A percentile compares a stretch with the other conserved stretches of the same genome.
Evolutionary conservation across 2,113 vertebrate species (phyloP).

Genomic region (Galeopterus variegatus): DNA sequence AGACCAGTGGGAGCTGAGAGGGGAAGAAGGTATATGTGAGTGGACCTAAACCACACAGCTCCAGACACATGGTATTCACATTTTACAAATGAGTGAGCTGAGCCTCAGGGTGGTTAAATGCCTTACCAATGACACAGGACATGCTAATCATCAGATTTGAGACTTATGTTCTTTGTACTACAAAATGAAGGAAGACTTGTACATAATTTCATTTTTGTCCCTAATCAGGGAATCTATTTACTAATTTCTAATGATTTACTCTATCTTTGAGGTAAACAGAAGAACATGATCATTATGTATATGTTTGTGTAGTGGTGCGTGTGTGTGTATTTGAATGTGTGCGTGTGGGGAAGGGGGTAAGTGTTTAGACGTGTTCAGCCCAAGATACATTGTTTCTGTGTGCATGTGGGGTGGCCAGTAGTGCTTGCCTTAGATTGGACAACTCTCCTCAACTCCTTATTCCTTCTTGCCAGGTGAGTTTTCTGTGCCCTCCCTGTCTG

Average conservation of each 20-base stretch:
- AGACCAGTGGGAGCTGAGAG: not conserved
- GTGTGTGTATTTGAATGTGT: not conserved
- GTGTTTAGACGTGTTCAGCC: not conserved
- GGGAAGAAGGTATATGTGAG: not conserved
- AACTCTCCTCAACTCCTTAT: not conserved
- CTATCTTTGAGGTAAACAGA: not conserved
- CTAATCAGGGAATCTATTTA: not conserved
- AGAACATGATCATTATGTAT: not conserved
- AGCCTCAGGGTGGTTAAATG: not conserved
- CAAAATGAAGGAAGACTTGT: not conserved
- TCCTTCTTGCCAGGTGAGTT: not conserved
- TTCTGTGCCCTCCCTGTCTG: not conserved
- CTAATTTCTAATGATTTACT: not conserved
- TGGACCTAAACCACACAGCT: not conserved
- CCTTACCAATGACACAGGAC: not conserved
- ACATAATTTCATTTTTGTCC: not conserved
- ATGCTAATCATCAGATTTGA: not conserved
- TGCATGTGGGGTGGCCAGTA: rapidly evolving
- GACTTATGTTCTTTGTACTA: not conserved
- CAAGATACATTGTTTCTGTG: not conserved
- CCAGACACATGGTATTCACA: not conserved
- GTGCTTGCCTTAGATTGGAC: not conserved
- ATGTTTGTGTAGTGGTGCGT: not conserved
- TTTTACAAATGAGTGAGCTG: not conserved
- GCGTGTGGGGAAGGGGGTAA: not conserved